Conservation (phyloP, 2,113 vertebrate species). For the Brachyistius frenatus region DNA sequence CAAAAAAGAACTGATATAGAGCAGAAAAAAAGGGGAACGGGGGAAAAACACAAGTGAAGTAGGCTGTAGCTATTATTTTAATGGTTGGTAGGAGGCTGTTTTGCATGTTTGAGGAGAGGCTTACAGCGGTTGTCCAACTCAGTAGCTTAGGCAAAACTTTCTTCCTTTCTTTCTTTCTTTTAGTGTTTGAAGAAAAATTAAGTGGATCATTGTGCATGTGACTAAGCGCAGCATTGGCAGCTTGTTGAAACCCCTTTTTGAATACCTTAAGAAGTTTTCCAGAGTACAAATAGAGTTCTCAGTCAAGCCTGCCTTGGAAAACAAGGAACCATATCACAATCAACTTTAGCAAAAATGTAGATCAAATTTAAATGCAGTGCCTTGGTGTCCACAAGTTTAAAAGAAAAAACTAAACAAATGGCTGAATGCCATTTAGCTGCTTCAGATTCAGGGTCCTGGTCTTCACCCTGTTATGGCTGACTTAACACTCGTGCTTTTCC, state of each 20-base stretch:
- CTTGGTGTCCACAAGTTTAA: background rate
- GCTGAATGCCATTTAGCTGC: too few species aligned
- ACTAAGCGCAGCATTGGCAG: background rate
- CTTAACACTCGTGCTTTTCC: background rate
- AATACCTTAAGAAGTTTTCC: background rate
- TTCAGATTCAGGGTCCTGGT: background rate
- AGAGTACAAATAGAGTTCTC: background rate
- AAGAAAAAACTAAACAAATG: background rate
- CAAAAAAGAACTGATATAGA: conserved; percentile 66
- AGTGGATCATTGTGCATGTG: background rate
- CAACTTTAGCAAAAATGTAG: background rate
- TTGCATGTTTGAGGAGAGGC: conserved; percentile 34
- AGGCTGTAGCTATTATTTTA: conserved; percentile 35
- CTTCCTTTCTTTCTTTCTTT: background rate
- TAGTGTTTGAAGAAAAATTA: background rate
- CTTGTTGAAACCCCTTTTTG: background rate
- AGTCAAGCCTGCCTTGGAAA: background rate
- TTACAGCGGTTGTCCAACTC: background rate
- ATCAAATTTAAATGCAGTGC: background rate
- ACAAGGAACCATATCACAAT: background rate
- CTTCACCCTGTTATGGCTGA: background rate
- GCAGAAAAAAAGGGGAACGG: conserved; percentile 47
- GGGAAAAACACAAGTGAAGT: conserved; percentile 34
- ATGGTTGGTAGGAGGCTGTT: conserved; percentile 39
- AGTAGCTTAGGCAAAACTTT: background rate